Conservation (phyloP, 2,888 invertebrate genomes). For the Isotomurus palustris region DNA sequence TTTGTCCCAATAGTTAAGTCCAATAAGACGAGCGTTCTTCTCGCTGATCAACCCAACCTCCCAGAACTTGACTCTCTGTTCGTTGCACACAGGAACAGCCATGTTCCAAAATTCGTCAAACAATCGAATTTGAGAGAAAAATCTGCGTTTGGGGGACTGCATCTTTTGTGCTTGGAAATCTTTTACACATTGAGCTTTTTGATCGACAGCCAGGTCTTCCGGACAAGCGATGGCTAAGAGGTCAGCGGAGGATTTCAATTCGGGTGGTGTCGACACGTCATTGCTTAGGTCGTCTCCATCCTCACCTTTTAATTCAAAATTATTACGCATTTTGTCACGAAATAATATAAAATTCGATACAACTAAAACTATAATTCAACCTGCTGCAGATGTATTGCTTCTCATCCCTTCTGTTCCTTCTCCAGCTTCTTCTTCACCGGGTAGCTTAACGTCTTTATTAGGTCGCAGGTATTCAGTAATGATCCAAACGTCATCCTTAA, state of each 20-base stretch:
- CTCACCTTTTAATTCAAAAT: too few relatives aligned
- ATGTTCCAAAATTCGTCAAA: conserved; percentile 41
- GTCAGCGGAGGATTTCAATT: too few relatives aligned
- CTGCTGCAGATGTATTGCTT: conserved; percentile 1
- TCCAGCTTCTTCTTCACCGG: conserved; percentile 6
- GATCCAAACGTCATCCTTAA: background rate
- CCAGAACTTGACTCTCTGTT: conserved; percentile 29
- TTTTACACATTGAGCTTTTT: background rate
- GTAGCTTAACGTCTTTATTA: background rate
- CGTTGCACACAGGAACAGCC: conserved; percentile 30
- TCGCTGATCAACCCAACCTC: conserved; percentile 34
- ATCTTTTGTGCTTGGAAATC: conserved; percentile 3
- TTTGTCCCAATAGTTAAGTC: conserved; percentile 21
- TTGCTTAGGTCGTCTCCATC: conserved; percentile 7
- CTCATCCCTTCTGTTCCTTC: background rate
- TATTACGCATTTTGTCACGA: too few relatives aligned
- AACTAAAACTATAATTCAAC: too few relatives aligned
- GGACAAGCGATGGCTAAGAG: conserved; percentile 7
- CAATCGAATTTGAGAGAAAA: conserved; percentile 22
- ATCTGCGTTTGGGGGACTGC: conserved; percentile 20
- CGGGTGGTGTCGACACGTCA: too few relatives aligned
- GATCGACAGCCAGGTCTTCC: background rate
- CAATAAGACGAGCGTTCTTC: conserved; percentile 15
- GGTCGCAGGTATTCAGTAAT: conserved; percentile 1
- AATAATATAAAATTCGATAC: too few relatives aligned